Percentiles rank a stretch among this genome's conserved stretches.
These are phyloP conservation scores for Plutella xylostella DNA, from an alignment of 2,888 invertebrate genomes.

Conservation along the genomic window DNA sequence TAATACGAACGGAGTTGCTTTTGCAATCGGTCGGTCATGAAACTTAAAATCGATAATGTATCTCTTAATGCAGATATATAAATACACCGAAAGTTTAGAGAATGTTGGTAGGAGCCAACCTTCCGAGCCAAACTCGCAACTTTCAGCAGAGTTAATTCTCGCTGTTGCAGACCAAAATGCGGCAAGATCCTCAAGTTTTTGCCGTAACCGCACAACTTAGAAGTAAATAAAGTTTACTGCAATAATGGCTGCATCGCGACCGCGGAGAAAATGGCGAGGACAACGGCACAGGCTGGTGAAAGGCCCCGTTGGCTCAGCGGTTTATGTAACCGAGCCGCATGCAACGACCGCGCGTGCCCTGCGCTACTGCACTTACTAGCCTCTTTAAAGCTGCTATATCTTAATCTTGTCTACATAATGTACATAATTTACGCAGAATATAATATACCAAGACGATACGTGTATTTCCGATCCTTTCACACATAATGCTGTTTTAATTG, in stretches of 20 bases:
- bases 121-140: too few species aligned
- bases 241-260: constrained; percentile 26
- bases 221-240: constrained; percentile 31
- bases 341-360: constrained; percentile 23
- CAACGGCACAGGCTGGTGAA: constrained; percentile 32
- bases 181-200: not conserved
- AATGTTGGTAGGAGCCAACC: too few species aligned
- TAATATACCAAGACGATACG: too few species aligned
- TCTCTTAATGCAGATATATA: constrained; percentile 1
- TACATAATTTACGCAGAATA: too few species aligned
- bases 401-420: too few species aligned
- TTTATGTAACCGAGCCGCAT: constrained; percentile 39
- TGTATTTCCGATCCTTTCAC: too few species aligned
- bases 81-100: not conserved
- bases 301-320: constrained; percentile 35
- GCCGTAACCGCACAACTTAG: constrained; percentile 6
- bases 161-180: too few species aligned
- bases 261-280: constrained; percentile 38
- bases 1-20: constrained; percentile 3
- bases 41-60: not conserved
- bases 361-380: constrained; percentile 2
- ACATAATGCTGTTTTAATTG: too few species aligned
- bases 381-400: too few species aligned
- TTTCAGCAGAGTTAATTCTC: too few species aligned
- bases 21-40: not conserved